Conservation (phyloP, 2,797 vertebrate species). For the Takifugu ocellatus region DNA sequence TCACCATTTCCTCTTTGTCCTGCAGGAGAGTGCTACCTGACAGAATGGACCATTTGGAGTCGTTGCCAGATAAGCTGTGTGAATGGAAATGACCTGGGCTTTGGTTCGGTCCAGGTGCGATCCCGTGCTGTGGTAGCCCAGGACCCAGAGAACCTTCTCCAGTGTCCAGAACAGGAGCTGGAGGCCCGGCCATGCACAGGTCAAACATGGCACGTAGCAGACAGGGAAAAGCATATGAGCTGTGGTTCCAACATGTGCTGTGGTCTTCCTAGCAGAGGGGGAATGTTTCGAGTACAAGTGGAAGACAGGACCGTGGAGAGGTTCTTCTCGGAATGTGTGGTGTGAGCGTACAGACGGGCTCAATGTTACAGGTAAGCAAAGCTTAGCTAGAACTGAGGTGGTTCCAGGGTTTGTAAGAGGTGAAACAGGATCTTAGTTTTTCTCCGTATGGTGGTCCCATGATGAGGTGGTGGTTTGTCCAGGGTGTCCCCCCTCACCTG, state of each 20-base stretch:
- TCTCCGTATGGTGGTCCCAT: too few species aligned
- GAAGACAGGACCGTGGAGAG: slow-evolving; percentile 87
- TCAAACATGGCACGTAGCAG: slow-evolving; percentile 33
- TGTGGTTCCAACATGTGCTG: neutral
- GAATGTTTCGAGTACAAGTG: slow-evolving; percentile 93
- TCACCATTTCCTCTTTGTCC: slow-evolving; percentile 9
- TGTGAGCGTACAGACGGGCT: slow-evolving; percentile 92
- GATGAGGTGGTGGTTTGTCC: too few species aligned
- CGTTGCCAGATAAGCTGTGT: slow-evolving; percentile 90
- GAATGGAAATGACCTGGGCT: slow-evolving; percentile 86
- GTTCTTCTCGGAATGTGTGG: slow-evolving; percentile 91
- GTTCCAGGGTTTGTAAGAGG: too few species aligned
- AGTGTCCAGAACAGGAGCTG: slow-evolving; percentile 90
- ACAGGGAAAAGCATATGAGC: neutral
- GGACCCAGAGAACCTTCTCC: slow-evolving; percentile 89
- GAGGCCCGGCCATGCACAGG: slow-evolving; percentile 89
- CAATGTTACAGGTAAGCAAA: slow-evolving; percentile 87
- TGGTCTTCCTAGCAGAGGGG: slow-evolving; percentile 75
- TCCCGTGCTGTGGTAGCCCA: slow-evolving; percentile 90
- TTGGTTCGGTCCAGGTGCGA: slow-evolving; percentile 90
- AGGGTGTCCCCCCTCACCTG: too few species aligned
- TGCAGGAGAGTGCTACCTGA: slow-evolving; percentile 93
- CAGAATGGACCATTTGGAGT: slow-evolving; percentile 93
- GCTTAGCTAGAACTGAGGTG: too few species aligned
- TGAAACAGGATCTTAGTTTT: too few species aligned